Conservation (phyloP, 1,140 invertebrate species). For the Drosophila gunungcola region DNA sequence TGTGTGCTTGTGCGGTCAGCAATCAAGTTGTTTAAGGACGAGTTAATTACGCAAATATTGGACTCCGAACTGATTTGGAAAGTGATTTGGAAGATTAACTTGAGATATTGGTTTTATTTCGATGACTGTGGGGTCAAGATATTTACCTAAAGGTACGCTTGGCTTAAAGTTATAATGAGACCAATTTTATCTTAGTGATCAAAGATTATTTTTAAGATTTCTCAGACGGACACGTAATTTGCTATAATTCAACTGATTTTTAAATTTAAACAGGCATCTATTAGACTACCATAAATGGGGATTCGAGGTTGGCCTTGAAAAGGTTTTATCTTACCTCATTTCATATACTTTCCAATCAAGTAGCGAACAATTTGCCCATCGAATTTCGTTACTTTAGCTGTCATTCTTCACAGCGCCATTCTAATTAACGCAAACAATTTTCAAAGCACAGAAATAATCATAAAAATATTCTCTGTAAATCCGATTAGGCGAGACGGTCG, state of each 20-base stretch:
- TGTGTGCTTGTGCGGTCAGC: constrained; percentile 21
- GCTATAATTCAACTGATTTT: too few relatives aligned
- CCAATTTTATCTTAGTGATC: too few relatives aligned
- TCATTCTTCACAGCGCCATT: constrained; percentile 28
- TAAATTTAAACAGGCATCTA: too few relatives aligned
- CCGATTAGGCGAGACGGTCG: constrained; percentile 66
- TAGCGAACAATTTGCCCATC: not conserved
- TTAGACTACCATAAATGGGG: too few relatives aligned
- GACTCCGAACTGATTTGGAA: constrained; percentile 13
- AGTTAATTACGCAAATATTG: constrained; percentile 34
- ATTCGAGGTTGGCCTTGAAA: too few relatives aligned
- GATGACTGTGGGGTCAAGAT: not conserved
- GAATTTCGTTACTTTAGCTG: constrained; percentile 7
- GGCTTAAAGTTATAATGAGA: too few relatives aligned
- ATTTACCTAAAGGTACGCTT: too few relatives aligned
- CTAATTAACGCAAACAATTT: constrained; percentile 80
- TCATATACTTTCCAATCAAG: constrained; percentile 3
- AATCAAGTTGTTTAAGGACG: constrained; percentile 48
- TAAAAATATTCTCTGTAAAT: constrained; percentile 73
- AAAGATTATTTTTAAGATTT: too few relatives aligned
- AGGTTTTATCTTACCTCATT: not conserved
- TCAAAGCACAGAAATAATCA: constrained; percentile 62
- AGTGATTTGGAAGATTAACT: constrained; percentile 9
- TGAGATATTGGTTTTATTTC: not conserved
- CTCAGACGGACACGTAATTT: too few relatives aligned